Conservation (phyloP, 1,140 invertebrate species). For the Drosophila ficusphila region DNA sequence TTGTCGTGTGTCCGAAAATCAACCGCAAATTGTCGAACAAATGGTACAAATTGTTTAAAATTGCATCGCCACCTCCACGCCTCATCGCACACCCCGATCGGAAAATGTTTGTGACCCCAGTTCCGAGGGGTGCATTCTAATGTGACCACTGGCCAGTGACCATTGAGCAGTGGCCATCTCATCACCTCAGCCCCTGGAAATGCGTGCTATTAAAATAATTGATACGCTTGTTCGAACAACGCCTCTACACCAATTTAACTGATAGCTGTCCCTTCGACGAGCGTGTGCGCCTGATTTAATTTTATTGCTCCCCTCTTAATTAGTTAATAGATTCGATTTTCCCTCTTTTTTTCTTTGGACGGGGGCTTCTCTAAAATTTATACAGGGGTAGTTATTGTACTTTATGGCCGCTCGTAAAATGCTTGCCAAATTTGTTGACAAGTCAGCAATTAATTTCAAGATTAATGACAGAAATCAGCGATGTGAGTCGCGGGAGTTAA, state of each 20-base stretch:
- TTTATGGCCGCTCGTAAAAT: conserved; percentile 70
- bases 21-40: conserved; percentile 75
- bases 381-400: conserved; percentile 21
- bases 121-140: conserved; percentile 62
- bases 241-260: conserved; percentile 72
- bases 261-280: conserved; percentile 35
- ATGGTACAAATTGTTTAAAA: conserved; percentile 79
- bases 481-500: background rate
- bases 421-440: conserved; percentile 61
- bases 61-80: conserved; percentile 66
- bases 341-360: conserved; percentile 12
- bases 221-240: conserved; percentile 75
- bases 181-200: background rate
- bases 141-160: conserved; percentile 54
- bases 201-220: conserved; percentile 73
- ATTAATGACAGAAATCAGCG: conserved; percentile 8
- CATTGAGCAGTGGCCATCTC: conserved; percentile 13
- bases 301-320: conserved; percentile 72
- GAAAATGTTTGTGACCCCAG: conserved; percentile 28
- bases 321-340: conserved; percentile 76
- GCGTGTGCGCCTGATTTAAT: conserved; percentile 59
- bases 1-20: conserved; percentile 62
- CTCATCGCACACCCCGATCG: conserved; percentile 71
- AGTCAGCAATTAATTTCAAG: conserved; percentile 62
- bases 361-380: conserved; percentile 36